A percentile compares a stretch with the other conserved stretches of the same genome.
Evolutionary conservation across 2,888 invertebrate genomes (phyloP).

Genomic region (Drosophila subsilvestris): DNA sequence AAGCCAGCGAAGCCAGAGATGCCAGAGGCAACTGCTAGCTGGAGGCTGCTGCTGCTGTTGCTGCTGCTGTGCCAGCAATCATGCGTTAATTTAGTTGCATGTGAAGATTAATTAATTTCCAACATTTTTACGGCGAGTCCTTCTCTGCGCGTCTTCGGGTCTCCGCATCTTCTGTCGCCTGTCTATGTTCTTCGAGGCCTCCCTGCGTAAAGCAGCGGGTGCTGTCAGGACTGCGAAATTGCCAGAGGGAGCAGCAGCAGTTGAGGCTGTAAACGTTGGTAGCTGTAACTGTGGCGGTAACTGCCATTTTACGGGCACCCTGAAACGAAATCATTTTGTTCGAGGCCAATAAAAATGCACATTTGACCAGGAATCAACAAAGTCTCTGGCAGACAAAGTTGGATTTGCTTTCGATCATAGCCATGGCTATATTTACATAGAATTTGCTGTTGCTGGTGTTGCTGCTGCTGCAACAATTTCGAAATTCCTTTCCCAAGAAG

Average conservation of each 20-base stretch:
- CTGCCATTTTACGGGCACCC: slow-evolving; percentile 53
- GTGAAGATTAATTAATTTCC: slow-evolving; percentile 79
- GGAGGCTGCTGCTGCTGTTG: slow-evolving; percentile 15
- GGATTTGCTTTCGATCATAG: slow-evolving; percentile 66
- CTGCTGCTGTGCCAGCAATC: slow-evolving; percentile 64
- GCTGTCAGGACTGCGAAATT: slow-evolving; percentile 70
- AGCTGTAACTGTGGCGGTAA: slow-evolving; percentile 41
- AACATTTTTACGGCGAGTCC: slow-evolving; percentile 66
- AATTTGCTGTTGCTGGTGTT: slow-evolving; percentile 27
- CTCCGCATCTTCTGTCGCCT: slow-evolving; percentile 2
- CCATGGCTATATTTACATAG: slow-evolving; percentile 66
- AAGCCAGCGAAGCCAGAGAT: not conserved
- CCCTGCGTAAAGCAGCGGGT: slow-evolving; percentile 63
- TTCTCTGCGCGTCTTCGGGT: slow-evolving; percentile 4
- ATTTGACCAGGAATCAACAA: slow-evolving; percentile 24
- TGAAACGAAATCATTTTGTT: slow-evolving; percentile 55
- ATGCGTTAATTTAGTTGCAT: slow-evolving; percentile 81
- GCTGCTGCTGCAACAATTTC: slow-evolving; percentile 26
- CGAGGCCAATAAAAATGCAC: slow-evolving; percentile 51
- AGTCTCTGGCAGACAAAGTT: slow-evolving; percentile 33
- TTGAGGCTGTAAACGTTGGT: slow-evolving; percentile 32
- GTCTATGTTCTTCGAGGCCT: not conserved
- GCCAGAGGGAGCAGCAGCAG: slow-evolving; percentile 25
- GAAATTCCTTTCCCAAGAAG: slow-evolving; percentile 60
- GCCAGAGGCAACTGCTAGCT: slow-evolving; percentile 1